These are phyloP conservation scores for Oreohelix idahoensis DNA, from an alignment of 1,140 invertebrate species.

Conservation along the genomic window DNA sequence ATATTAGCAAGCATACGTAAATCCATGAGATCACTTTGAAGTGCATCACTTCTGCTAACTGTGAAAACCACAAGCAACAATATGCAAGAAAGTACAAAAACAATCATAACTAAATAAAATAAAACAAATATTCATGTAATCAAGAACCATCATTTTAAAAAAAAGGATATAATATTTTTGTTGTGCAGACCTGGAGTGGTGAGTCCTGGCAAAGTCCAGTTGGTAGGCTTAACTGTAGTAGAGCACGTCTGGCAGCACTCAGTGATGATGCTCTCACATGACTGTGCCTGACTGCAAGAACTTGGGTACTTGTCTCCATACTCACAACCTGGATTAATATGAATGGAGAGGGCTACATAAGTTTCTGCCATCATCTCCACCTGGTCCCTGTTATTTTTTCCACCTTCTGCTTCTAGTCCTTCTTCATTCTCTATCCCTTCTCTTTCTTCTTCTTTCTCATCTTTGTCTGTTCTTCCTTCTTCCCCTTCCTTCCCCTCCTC, in stretches of 20 bases:
- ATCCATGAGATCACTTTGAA: no score
- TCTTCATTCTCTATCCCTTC: background rate
- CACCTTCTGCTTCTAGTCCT: background rate
- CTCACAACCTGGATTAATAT: constrained; percentile 16
- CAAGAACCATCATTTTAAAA: background rate
- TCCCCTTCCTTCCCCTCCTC: background rate
- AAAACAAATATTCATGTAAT: background rate
- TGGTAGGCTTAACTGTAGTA: background rate
- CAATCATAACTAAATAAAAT: background rate
- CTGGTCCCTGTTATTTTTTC: background rate
- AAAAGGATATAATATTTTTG: background rate
- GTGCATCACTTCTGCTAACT: no score
- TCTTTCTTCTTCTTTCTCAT: background rate
- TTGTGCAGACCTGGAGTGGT: background rate
- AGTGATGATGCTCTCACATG: background rate
- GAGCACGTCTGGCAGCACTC: background rate
- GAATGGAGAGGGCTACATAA: background rate
- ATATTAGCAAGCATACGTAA: no score
- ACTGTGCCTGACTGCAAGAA: background rate
- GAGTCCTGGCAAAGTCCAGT: no score
- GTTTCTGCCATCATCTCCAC: background rate
- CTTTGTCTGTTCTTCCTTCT: background rate
- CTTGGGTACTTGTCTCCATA: background rate
- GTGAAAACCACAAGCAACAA: background rate
- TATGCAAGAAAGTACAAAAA: background rate